These are phyloP conservation scores for Crepidodera aurea DNA, from an alignment of 2,888 invertebrate species.

Conservation along the genomic window DNA sequence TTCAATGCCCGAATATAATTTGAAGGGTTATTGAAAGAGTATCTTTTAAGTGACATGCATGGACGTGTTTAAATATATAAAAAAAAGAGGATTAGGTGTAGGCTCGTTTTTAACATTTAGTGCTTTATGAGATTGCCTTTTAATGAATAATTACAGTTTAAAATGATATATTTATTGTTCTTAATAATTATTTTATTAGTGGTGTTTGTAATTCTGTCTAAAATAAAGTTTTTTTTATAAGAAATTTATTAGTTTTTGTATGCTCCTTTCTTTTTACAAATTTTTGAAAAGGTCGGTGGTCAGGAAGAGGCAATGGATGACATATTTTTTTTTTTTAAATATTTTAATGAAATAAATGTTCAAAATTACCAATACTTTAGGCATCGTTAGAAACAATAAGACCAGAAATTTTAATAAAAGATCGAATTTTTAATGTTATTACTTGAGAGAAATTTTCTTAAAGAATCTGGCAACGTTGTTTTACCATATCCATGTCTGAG, in stretches of 20 bases:
- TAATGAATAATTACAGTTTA: not conserved
- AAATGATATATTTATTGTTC: not conserved
- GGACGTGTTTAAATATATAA: too few species aligned
- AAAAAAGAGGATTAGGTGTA: too few species aligned
- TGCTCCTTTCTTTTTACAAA: slow-evolving; percentile 32
- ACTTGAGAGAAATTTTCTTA: too few species aligned
- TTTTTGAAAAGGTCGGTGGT: slow-evolving; percentile 48
- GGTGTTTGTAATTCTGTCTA: slow-evolving; percentile 10
- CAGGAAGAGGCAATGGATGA: slow-evolving; percentile 52
- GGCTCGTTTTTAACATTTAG: not conserved
- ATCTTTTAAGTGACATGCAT: too few species aligned
- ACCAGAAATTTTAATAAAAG: too few species aligned
- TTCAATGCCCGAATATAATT: too few species aligned
- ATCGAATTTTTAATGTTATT: too few species aligned
- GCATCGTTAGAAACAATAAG: too few species aligned
- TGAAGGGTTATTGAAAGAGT: too few species aligned
- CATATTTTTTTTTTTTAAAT: not conserved
- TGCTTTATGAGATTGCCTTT: not conserved
- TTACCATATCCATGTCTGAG: too few species aligned
- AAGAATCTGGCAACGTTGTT: too few species aligned
- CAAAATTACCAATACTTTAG: too few species aligned
- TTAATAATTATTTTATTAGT: slow-evolving; percentile 18
- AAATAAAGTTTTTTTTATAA: slow-evolving; percentile 10
- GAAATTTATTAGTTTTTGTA: slow-evolving; percentile 16
- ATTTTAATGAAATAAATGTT: not conserved